Conservation (phyloP, 2,888 invertebrate species). For the Tenodera sinensis region DNA sequence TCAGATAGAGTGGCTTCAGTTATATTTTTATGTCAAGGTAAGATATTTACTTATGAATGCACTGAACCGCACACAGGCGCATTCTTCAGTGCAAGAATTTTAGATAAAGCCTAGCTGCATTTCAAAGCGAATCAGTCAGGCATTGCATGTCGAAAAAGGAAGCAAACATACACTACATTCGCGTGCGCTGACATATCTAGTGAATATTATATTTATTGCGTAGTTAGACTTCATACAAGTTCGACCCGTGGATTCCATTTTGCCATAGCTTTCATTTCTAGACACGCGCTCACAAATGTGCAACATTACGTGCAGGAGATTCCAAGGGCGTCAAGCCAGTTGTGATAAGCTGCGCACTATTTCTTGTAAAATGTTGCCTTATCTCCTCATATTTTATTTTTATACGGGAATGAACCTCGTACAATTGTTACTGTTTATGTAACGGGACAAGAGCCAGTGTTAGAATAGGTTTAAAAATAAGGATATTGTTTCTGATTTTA, state of each 20-base stretch:
- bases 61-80: no score
- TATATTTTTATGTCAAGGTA: background rate
- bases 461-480: background rate
- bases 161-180: background rate
- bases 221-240: background rate
- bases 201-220: background rate
- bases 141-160: background rate
- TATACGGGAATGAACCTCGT: background rate
- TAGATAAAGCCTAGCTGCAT: background rate
- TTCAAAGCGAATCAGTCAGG: background rate
- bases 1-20: no score
- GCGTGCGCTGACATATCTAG: background rate
- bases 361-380: background rate
- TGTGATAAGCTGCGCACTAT: background rate
- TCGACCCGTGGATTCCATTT: background rate
- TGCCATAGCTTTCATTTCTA: background rate
- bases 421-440: background rate
- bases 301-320: background rate
- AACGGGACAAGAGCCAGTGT: background rate
- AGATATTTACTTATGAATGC: background rate
- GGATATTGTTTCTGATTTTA: no score
- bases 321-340: background rate
- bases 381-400: background rate
- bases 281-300: background rate
- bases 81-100: background rate